Evolutionary conservation across 2,797 vertebrate species (phyloP), one percentile per base, ranked within the genome.

Genomic region (Macrochelys suwanniensis): DNA sequence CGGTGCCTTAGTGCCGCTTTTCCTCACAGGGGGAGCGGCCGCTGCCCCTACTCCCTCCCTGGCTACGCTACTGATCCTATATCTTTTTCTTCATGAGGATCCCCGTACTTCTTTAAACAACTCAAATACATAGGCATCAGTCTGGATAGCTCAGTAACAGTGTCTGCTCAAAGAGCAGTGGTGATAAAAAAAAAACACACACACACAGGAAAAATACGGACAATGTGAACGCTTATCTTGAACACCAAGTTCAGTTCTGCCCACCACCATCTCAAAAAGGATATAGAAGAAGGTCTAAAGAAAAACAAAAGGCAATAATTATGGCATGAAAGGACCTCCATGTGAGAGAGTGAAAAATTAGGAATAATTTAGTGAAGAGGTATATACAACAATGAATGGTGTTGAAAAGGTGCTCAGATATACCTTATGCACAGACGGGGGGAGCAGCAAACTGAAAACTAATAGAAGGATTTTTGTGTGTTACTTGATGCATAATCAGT

Each of bases 21-120:
- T 42, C 37, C 37, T 42, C 37, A 42, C 37, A 42, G 4, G 37
- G 37, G 37, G 37, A 42, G 37, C 37, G 37, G 37, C 37, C 4
- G 37, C 37, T 42, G 3, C 37, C 37, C 37, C 37, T 42, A 4
- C 37, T 42, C 37, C 37, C 37, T 42, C 37, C 37, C 37, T 42
- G 37, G 37, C 37, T 42, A 42, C 37, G 4, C 37, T 42, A 42
- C 37, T 42, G 37, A 95, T 74, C 78, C 21, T 85, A 45, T 51
- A 84, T 7, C 25, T 51, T 93, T 93, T 28, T 82, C 45, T 91
- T 94, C 80, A 77, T 26, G 5, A 68, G 89, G 85, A 93, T 95
- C 15, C 45, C 7, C 88, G 92, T 83, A 21, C 74, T 93, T 91
- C 85, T 93, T 91, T 81, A 95, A 86, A 95, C 11, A 23, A 25